Evolutionary conservation across 2,113 vertebrate species (phyloP), one percentile per base, ranked within the genome.

Genomic region (Onychostoma macrolepis): DNA sequence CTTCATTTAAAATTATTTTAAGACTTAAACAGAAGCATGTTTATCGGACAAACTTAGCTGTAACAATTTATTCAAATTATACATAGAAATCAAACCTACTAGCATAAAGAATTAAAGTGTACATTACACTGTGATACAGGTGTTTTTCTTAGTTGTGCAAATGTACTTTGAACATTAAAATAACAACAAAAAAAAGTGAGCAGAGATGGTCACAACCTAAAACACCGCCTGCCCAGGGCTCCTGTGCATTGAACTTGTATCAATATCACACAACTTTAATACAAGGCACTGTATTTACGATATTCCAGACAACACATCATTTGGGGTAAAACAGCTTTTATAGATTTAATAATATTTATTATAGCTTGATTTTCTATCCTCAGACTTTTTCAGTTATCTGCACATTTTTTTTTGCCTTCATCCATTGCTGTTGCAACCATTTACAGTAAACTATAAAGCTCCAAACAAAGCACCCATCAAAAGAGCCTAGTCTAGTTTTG

Each of bases 251-350:
- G 69, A 90, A 86, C 86, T 89, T 85, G 43, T 82, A 85, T 84
- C 85, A 91, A 77, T 86, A 75, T 90, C 86, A 89, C 84, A 89
- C 76, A 85, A 90, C 88, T 92, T 88, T 90, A 88, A 90, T 86
- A 90, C 89, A 95, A 95, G 93, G 93, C 94, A 95, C 93, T 90
- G 92, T 91, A 92, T 91, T 93, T 90, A 92, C 84, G 89, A 86
- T 91, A 85, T 90, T 74, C 90, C 89, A 85, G 89, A 91, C 80
- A 69, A 83, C 83, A 85, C 76, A 82, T 30, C 7, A 10, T 74
- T 83, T 74, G 45, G 58, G 53, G 50, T 38, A 28, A 76, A 69
- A 84, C 24, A 61, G 26, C 38, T 19, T 80, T 80, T 78, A 48
- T 80, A 17, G 50, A 78, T 78, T 53, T 78, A 30, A 86, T 33